Base-by-base conservation (phyloP, 1,140 invertebrate genomes). In the Papilio machaon region DNA sequence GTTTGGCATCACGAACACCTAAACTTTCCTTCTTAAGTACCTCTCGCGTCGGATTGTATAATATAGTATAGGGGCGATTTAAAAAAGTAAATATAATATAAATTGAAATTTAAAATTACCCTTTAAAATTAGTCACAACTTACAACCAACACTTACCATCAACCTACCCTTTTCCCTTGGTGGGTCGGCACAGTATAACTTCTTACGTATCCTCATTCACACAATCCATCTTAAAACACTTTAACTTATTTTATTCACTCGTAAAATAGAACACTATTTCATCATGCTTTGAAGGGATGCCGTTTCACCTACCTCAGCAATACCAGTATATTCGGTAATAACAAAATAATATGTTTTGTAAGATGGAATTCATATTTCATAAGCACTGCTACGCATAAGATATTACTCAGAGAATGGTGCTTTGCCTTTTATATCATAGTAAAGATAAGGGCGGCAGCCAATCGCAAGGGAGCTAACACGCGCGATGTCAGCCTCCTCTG, bases 311-410 rank as follows among this genome's bases (percentile, higher is more conserved):
- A 60, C 52, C 79, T 79, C 58, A 80, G 80, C 80, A 67, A 70
- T 77, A 86, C 87, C 88, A 87, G 91, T 92, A 91, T 89, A 90
- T 90, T 85, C 82, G 83, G 91, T 90, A 92, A 94, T 91, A 94
- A 92, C 89, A 88, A 89, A 92, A 91, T 92, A 92, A 91, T 91
- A 92, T 92, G 91, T 92, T 92, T 91, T 90, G 89, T 85, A 87
- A 94, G 88, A 94, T 92, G 90, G 90, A 91, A 91, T 94, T 92
- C 90, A 94, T 94, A 92, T 94, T 93, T 94, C 91, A 92, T 92
- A 91, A 91, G 89, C 89, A 91, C 90, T 90, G 91, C 86, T 89
- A 89, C 88, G 85, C 88, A 90, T 90, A 89, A 89, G 86, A 91
- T 91, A 94, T 94, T 90, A 86, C 89, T 89, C 82, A 84, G 85